Base-by-base conservation (phyloP, 1,140 invertebrate genomes). In the Eulimnadia texana region DNA sequence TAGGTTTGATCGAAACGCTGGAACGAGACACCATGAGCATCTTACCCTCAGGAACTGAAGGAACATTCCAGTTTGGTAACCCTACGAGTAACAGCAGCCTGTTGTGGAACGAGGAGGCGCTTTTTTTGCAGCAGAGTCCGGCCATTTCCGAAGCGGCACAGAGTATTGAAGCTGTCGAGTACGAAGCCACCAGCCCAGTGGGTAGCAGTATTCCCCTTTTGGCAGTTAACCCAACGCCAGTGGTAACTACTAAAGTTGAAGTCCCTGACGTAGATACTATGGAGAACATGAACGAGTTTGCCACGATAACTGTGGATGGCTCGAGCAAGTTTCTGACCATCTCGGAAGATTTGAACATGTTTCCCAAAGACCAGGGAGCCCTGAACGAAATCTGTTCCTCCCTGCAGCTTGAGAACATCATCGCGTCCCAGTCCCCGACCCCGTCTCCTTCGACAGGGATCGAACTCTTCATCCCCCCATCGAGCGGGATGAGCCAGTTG, bases 281-380 rank as follows among this genome's bases (percentile, higher is more conserved):
- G 11, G 3, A 9, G 51, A 47, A 27, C 23, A 61, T 20, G 50
- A n/a, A 28, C 50, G 23, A 23, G 49, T 33, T 2, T 47, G 19
- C 25, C 10, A 60, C 10, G 50, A 25, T 53, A 16, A 47, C n/a
- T 54, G 49, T 19, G 19, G 20, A 59, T 53, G 33, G 33, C 33
- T 9, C 33, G 6, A 16, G 33, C 33, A 42, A 42, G 33, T 42
- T 42, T 42, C 33, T 42, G 56, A 49, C 60, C 16, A 24, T 53
- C 50, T 61, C 63, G 66, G 50, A 66, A 62, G 61, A 57, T 64
- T 57, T 57, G 3, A 57, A 29, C 22, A 29, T 57, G 27, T 57
- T 57, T 19, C 55, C 55, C 1, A 57, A 57, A 42, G 55, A 57
- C 19, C 27, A 57, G 19, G 55, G 33, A 27, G 22, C 55, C 24